Conservation (phyloP, 2,797 vertebrate genomes). For the Sternarchorhynchus goeldii region DNA sequence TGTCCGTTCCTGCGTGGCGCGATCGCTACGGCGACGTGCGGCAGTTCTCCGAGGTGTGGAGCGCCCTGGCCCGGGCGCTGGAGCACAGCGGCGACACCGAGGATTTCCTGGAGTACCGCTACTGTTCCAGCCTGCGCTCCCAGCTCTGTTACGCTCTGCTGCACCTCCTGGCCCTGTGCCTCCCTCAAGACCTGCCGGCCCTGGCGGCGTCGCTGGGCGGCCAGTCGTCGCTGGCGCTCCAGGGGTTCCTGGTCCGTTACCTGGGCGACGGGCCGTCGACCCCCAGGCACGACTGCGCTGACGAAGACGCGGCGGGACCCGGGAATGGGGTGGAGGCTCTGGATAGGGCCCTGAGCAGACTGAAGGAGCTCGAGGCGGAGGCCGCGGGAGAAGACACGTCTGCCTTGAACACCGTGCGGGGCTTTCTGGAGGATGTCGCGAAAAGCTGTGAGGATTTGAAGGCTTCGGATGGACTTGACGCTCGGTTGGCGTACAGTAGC, state of each 20-base stretch:
- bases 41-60: slow-evolving; percentile 85
- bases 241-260: slow-evolving; percentile 79
- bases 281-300: slow-evolving; percentile 50
- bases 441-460: slow-evolving; percentile 62
- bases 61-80: slow-evolving; percentile 82
- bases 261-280: slow-evolving; percentile 69
- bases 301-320: slow-evolving; percentile 59
- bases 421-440: slow-evolving; percentile 79
- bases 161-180: slow-evolving; percentile 82
- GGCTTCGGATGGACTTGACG: slow-evolving; percentile 9
- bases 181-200: slow-evolving; percentile 73
- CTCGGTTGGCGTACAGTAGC: neutral
- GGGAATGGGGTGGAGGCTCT: slow-evolving; percentile 73
- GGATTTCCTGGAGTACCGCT: slow-evolving; percentile 94
- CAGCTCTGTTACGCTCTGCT: slow-evolving; percentile 87
- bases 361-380: slow-evolving; percentile 67
- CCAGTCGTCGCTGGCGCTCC: slow-evolving; percentile 69
- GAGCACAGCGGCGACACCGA: slow-evolving; percentile 88
- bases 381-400: slow-evolving; percentile 53
- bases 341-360: slow-evolving; percentile 71
- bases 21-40: slow-evolving; percentile 77
- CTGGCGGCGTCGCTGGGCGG: slow-evolving; percentile 66
- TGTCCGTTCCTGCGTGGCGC: slow-evolving; percentile 80
- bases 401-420: slow-evolving; percentile 55
- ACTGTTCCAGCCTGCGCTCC: slow-evolving; percentile 86